phyloP scores from a whole-genome alignment of 2,888 invertebrate species.

The Hanleya hanleyi region DNA sequence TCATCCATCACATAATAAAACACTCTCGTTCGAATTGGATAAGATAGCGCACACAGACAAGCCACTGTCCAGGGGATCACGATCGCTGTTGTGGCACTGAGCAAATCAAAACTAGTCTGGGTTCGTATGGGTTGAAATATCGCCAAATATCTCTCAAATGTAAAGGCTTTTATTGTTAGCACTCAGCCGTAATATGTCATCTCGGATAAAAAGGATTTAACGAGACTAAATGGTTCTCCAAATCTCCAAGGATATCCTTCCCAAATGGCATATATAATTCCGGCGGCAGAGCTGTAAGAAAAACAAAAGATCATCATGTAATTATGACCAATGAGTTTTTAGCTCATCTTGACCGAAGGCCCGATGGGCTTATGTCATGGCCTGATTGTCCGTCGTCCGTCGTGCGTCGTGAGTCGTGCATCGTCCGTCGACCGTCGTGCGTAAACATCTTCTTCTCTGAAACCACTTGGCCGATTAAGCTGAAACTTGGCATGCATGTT shows the following conservation, averaged over 20 bases:
- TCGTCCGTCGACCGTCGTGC: no score
- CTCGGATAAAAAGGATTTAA: slow-evolving; percentile 73
- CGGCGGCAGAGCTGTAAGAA: slow-evolving; percentile 70
- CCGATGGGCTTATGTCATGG: no score
- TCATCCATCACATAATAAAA: slow-evolving; percentile 43
- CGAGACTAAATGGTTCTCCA: slow-evolving; percentile 73
- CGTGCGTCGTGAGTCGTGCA: no score
- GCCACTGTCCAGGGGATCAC: slow-evolving; percentile 85
- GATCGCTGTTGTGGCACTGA: slow-evolving; percentile 85
- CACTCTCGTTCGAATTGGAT: slow-evolving; percentile 56
- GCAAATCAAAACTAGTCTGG: slow-evolving; percentile 87
- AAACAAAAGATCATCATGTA: no score
- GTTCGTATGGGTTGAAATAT: slow-evolving; percentile 90
- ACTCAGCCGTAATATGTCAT: slow-evolving; percentile 90
- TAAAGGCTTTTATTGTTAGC: slow-evolving; percentile 92
- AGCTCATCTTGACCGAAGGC: no score
- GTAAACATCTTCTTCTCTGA: no score
- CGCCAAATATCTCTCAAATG: slow-evolving; percentile 89
- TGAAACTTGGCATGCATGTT: no score
- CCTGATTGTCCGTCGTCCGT: no score
- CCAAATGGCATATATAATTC: slow-evolving; percentile 73
- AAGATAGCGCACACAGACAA: slow-evolving; percentile 79
- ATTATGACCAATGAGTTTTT: no score
- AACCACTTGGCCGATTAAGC: no score
- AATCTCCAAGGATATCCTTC: no score